Evolutionary conservation across 2,113 vertebrate species (phyloP), one percentile per base, ranked within the genome.

Genomic region (Gobiocypris rarus): DNA sequence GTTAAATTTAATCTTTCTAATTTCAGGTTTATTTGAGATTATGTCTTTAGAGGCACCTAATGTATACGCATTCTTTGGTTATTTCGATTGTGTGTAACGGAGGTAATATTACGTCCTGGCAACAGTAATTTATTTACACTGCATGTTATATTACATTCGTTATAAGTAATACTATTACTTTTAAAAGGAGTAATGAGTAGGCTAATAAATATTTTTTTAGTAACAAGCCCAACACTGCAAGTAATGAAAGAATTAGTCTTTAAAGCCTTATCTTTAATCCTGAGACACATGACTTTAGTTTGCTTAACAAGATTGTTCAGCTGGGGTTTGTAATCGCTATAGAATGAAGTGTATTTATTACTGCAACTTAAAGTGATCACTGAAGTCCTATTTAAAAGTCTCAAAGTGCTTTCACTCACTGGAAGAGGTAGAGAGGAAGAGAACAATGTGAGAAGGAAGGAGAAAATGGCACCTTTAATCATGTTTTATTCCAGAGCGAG

Each of bases 401-500:
- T 48, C 34, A 61, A 15, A 56, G 69, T 54, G 45, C 4, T 74
- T 48, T 74, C 41, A 48, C 43, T 74, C 5, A 50, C n/a, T 50
- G 3, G 58, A 22, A 56, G 11, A 9, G 31, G 59, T 19, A 28
- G 11, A n/a, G 79, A n/a, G 58, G 17, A 34, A 82, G 22, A 59
- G 38, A 70, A 11, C 59, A 34, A 70, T 22, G 28, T 41, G 9
- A 52, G 67, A 56, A 56, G 74, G 59, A 65, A n/a, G 15, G 43
- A 59, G 70, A 7, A 69, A 38, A 26, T 9, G 4, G 5, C 17
- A 31, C 4, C 26, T 26, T 34, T 75, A 43, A 69, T 83, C 79
- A 78, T 43, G 74, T 78, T 88, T 82, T 74, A 85, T 81, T 86
- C 69, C 52, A 45, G 63, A 71, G 74, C 71, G 26, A 52, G 71